Evolutionary conservation across 2,797 vertebrate species (phyloP).

Genomic region (Enteromius trimaculatus): DNA sequence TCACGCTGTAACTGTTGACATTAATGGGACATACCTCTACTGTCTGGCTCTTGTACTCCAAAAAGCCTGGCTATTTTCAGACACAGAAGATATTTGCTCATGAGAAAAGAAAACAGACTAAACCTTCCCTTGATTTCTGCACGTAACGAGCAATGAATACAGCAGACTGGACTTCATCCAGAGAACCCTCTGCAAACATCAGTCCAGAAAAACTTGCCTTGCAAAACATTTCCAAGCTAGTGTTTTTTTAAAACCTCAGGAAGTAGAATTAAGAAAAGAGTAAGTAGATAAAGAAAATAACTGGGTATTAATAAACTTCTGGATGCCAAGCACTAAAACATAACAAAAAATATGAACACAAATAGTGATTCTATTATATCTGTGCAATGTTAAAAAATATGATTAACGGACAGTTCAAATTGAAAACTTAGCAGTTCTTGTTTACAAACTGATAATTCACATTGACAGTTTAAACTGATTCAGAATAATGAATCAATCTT

Average conservation of each 20-base stretch:
- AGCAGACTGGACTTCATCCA: slow-evolving; percentile 3
- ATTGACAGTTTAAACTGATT: neutral
- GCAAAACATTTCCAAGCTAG: neutral
- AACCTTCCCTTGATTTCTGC: slow-evolving; percentile 11
- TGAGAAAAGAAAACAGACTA: slow-evolving; percentile 44
- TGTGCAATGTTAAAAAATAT: neutral
- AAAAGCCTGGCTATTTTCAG: slow-evolving; percentile 46
- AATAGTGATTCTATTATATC: neutral
- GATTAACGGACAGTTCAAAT: neutral
- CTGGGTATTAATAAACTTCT: neutral
- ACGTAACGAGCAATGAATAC: neutral
- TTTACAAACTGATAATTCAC: neutral
- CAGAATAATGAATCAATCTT: neutral
- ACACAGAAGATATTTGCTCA: slow-evolving; percentile 31
- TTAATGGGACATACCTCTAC: slow-evolving; percentile 32
- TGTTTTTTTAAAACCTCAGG: neutral
- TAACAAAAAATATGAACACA: neutral
- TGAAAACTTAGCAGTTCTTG: neutral
- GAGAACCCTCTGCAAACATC: neutral
- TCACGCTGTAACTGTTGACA: slow-evolving; percentile 19
- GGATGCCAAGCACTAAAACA: neutral
- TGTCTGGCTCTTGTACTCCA: slow-evolving; percentile 16
- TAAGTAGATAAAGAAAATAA: neutral
- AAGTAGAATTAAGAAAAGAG: neutral
- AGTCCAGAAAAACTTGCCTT: neutral